Evolutionary conservation across 1,140 invertebrate genomes (phyloP).

Genomic region (Oppia nitens): DNA sequence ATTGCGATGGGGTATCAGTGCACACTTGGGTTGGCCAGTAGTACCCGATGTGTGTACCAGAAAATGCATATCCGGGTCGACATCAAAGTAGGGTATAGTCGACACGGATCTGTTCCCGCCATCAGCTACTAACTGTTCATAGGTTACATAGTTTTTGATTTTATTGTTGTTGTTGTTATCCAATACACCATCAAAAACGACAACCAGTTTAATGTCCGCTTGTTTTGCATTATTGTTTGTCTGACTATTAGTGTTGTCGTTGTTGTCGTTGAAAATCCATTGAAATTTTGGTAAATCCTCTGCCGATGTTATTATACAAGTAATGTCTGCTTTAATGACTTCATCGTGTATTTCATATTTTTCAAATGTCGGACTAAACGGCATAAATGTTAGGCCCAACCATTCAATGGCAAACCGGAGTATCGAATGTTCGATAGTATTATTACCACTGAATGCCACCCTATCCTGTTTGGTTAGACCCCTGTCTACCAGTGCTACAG

Average conservation of each 20-base stretch:
- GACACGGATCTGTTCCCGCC: not conserved
- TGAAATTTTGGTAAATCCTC: not conserved
- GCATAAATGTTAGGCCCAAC: not conserved
- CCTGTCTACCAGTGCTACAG: not conserved
- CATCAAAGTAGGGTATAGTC: not conserved
- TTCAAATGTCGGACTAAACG: not conserved
- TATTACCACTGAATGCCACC: not conserved
- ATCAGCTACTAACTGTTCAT: not conserved
- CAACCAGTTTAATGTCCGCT: not conserved
- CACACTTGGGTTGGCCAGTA: not conserved
- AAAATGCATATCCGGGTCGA: not conserved
- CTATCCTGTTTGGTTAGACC: not conserved
- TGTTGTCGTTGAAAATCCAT: not conserved
- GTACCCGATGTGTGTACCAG: not conserved
- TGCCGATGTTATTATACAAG: not conserved
- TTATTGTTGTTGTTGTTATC: too few relatives aligned
- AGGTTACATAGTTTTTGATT: not conserved
- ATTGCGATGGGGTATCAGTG: not conserved
- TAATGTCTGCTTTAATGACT: not conserved
- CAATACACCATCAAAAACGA: not conserved
- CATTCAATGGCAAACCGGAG: not conserved
- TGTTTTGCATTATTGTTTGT: too few relatives aligned
- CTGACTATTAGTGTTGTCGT: not conserved
- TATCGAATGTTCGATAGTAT: not conserved
- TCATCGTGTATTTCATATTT: not conserved